A percentile compares a stretch with the other conserved stretches of the same genome.
Conservation (phyloP, 2,797 vertebrate genomes). For the Sebastiscus albofasciatus region DNA sequence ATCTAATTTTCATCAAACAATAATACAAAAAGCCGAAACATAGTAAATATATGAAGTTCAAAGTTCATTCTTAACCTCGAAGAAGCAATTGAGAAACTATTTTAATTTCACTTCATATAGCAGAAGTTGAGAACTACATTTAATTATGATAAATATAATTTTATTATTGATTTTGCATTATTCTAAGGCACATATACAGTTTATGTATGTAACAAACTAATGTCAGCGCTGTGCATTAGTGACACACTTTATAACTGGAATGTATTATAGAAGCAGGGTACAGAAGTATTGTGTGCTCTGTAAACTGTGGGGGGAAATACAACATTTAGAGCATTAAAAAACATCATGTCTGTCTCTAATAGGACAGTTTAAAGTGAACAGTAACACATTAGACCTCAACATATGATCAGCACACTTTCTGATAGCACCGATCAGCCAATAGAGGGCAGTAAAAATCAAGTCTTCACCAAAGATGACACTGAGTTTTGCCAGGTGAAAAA, state of each 20-base stretch:
- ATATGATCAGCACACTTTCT: neutral
- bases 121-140: neutral
- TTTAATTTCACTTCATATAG: no score
- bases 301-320: neutral
- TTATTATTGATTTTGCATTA: neutral
- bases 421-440: conserved; percentile 9
- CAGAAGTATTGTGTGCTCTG: neutral
- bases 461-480: neutral
- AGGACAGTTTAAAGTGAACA: neutral
- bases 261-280: neutral
- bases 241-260: neutral
- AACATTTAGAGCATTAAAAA: neutral
- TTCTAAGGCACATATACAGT: no score
- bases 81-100: no score
- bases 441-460: conserved; percentile 58
- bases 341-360: neutral
- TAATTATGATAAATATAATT: neutral
- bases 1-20: neutral
- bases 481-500: no score
- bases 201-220: neutral
- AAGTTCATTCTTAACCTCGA: neutral
- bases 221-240: no score
- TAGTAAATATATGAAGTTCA: neutral
- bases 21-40: neutral
- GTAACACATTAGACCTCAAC: neutral